phyloP scores from a whole-genome alignment of 2,113 vertebrate species.

The Aptenodytes patagonicus region DNA sequence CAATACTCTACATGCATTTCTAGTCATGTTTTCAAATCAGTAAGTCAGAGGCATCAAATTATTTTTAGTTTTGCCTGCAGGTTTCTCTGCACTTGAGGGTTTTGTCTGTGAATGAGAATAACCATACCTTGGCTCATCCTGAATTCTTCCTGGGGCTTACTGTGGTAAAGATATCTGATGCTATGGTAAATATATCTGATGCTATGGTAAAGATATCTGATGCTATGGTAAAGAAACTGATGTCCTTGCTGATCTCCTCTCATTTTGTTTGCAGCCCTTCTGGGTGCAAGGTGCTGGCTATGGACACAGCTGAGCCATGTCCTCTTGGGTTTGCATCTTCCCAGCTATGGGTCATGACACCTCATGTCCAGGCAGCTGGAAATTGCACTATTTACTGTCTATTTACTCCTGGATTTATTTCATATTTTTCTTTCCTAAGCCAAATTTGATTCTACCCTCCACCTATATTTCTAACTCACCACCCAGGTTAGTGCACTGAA shows the following conservation, averaged over 20 bases:
- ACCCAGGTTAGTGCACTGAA: background rate
- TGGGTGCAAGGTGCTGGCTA: background rate
- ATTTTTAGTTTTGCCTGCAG: background rate
- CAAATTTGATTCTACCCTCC: background rate
- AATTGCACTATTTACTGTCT: background rate
- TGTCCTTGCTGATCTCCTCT: background rate
- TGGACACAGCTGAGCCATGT: background rate
- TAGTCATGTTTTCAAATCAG: background rate
- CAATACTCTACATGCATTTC: background rate
- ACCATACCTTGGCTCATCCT: background rate
- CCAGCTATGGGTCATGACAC: fast-evolving
- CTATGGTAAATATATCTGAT: background rate
- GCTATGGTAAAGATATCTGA: background rate
- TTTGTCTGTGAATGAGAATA: background rate
- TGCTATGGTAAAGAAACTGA: background rate
- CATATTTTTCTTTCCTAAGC: background rate
- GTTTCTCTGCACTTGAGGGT: background rate
- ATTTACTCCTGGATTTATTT: background rate
- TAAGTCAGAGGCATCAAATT: background rate
- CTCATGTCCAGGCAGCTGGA: background rate
- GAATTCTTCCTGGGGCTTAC: background rate
- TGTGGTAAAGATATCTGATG: background rate
- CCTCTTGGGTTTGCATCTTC: background rate
- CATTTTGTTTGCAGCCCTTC: background rate
- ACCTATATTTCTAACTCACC: background rate